Percentiles rank a stretch among this genome's conserved stretches.
These are phyloP conservation scores for Onychostoma macrolepis DNA, from an alignment of 2,113 vertebrate genomes.

Conservation along the genomic window DNA sequence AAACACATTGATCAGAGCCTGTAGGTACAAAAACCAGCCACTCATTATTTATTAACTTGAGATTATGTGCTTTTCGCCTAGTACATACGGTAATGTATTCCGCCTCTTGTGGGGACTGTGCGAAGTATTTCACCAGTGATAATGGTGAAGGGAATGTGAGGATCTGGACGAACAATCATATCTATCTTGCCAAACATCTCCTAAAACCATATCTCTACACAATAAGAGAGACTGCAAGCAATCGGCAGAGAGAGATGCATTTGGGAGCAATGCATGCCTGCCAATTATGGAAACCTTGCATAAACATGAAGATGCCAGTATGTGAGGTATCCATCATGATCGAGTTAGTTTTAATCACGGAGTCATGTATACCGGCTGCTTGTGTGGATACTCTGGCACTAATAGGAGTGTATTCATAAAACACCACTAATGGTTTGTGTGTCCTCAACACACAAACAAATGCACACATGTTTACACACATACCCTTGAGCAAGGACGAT, in stretches of 20 bases:
- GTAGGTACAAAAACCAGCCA: slow-evolving; percentile 20
- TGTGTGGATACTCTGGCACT: slow-evolving; percentile 3
- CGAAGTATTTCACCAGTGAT: background rate
- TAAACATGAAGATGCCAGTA: background rate
- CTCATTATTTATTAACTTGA: slow-evolving; percentile 42
- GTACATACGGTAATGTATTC: slow-evolving; percentile 32
- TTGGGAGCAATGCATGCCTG: background rate
- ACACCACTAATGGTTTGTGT: slow-evolving; percentile 13
- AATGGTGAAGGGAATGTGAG: background rate
- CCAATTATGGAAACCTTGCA: background rate
- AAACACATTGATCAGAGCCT: slow-evolving; percentile 45
- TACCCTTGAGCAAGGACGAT: slow-evolving; percentile 44
- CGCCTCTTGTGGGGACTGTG: background rate
- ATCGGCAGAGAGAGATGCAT: slow-evolving; percentile 16
- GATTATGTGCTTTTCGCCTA: background rate
- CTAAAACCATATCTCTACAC: background rate
- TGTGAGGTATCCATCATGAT: background rate
- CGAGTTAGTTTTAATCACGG: slow-evolving; percentile 19
- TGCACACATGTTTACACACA: background rate
- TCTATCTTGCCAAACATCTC: background rate
- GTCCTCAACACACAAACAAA: background rate
- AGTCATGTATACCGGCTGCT: background rate
- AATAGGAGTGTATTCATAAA: slow-evolving; percentile 45
- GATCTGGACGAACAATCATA: background rate
- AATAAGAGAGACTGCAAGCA: background rate